These are phyloP conservation scores for Sericinus montela DNA, from an alignment of 2,888 invertebrate species.

Conservation along the genomic window DNA sequence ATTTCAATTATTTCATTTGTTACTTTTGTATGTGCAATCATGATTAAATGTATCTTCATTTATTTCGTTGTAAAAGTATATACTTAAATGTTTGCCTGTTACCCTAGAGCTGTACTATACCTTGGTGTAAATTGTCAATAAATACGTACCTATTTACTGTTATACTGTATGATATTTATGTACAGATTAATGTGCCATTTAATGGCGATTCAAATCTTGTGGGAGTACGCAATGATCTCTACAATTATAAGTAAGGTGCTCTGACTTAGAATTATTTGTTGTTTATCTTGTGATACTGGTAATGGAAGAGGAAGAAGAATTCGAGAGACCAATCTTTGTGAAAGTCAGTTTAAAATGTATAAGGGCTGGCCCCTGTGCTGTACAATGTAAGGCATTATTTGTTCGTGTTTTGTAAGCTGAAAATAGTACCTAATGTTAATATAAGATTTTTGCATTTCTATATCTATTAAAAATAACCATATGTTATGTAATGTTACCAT, in stretches of 20 bases:
- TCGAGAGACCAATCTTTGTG: conserved; percentile 69
- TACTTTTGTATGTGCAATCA: too few species aligned
- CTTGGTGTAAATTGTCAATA: conserved; percentile 66
- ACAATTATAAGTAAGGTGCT: conserved; percentile 80
- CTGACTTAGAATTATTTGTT: conserved; percentile 73
- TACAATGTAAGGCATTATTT: conserved; percentile 27
- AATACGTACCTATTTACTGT: conserved; percentile 63
- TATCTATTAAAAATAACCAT: conserved; percentile 51
- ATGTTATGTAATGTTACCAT: conserved; percentile 65
- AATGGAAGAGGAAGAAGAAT: conserved; percentile 60
- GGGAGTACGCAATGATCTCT: conserved; percentile 72
- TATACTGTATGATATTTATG: conserved; percentile 67
- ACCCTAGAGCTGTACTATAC: conserved; percentile 42
- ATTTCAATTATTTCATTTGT: conserved; percentile 8
- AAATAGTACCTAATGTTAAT: conserved; percentile 31
- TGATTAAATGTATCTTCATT: too few species aligned
- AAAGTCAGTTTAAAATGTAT: conserved; percentile 50
- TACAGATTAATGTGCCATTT: conserved; percentile 66
- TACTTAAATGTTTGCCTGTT: conserved; percentile 10
- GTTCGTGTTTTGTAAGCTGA: conserved; percentile 17
- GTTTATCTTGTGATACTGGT: conserved; percentile 70
- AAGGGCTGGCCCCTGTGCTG: conserved; percentile 63
- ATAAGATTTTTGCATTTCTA: conserved; percentile 65
- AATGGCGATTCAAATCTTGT: conserved; percentile 64
- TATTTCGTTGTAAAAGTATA: neutral